Evolutionary conservation across 2,113 vertebrate species (phyloP).

Genomic region (Lathamus discolor): DNA sequence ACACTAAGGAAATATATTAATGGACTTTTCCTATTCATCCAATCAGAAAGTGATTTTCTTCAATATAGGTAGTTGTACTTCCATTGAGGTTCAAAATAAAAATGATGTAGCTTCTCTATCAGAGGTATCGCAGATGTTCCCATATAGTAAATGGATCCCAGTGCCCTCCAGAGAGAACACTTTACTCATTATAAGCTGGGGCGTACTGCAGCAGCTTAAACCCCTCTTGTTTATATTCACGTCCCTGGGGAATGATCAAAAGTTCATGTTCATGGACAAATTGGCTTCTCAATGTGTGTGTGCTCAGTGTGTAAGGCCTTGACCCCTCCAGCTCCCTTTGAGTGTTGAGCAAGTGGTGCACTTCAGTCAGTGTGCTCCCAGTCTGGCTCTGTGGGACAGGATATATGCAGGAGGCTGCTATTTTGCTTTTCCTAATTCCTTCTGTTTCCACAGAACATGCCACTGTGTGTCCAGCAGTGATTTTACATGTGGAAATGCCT

Average conservation of each 20-base stretch:
- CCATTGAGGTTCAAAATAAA: neutral
- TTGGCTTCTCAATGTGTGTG: neutral
- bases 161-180: neutral
- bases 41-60: neutral
- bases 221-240: neutral
- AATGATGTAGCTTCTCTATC: neutral
- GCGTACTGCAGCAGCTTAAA: neutral
- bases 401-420: neutral
- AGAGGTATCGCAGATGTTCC: neutral
- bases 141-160: neutral
- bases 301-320: neutral
- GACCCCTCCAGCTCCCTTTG: neutral
- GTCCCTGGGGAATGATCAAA: neutral
- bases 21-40: neutral
- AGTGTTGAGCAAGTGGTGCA: neutral
- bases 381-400: no score
- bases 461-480: neutral
- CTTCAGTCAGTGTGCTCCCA: accelerated
- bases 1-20: neutral
- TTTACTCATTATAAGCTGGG: neutral
- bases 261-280: neutral
- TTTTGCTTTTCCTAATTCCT: neutral
- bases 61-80: neutral
- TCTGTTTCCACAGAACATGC: neutral
- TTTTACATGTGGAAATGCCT: accelerated